phyloP scores from a whole-genome alignment of 2,113 vertebrate species.

The Poeciliopsis turrubarensis region DNA sequence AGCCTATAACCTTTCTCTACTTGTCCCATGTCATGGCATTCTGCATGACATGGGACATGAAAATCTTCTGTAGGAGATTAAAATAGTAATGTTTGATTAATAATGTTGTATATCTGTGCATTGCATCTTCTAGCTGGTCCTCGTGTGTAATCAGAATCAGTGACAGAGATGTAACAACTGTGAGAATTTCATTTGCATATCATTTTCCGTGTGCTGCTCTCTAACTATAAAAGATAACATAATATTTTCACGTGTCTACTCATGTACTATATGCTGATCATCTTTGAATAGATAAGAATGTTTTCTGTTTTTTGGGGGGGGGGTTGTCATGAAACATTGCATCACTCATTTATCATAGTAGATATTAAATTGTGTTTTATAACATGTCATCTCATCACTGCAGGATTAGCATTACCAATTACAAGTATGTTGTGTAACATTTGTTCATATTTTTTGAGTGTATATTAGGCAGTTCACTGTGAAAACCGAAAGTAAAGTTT shows the following conservation, averaged over 20 bases:
- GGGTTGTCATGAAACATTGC: conserved; percentile 17
- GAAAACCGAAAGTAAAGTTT: conserved; percentile 25
- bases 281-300: conserved; percentile 43
- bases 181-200: conserved; percentile 59
- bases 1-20: conserved; percentile 1
- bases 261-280: conserved; percentile 40
- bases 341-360: conserved; percentile 21
- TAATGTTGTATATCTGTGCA: conserved; percentile 26
- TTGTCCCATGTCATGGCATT: conserved; percentile 37
- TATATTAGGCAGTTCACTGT: conserved; percentile 41
- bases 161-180: conserved; percentile 37
- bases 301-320: conserved; percentile 2
- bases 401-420: conserved; percentile 11
- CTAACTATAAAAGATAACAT: conserved; percentile 41
- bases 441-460: conserved; percentile 34
- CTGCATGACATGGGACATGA: no score
- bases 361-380: conserved; percentile 21
- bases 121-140: conserved; percentile 23
- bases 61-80: conserved; percentile 11
- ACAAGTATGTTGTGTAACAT: conserved; percentile 7
- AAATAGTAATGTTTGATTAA: conserved; percentile 32
- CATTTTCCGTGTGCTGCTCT: conserved; percentile 62
- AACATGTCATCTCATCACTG: conserved; percentile 35
- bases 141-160: conserved; percentile 19
- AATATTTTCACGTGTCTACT: conserved; percentile 45